These are phyloP conservation scores for Emydocephalus ijimae DNA, from an alignment of 2,113 vertebrate genomes.

Conservation along the genomic window DNA sequence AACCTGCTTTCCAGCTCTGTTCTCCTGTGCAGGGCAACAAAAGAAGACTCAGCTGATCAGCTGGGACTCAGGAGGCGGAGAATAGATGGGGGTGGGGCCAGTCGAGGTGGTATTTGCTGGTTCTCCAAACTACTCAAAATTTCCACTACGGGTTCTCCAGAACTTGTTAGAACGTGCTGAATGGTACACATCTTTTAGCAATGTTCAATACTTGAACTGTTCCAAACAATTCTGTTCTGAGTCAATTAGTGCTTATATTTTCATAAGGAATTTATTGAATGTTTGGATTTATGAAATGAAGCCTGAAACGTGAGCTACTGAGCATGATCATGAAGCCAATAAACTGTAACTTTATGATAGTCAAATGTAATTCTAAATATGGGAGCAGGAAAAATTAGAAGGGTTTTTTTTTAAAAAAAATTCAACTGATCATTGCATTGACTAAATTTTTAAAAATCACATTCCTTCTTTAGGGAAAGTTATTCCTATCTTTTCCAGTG, in stretches of 20 bases:
- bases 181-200: neutral
- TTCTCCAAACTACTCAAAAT: too few species aligned
- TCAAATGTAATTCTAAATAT: slow-evolving; percentile 1
- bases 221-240: neutral
- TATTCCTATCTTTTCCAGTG: neutral
- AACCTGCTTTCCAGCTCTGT: too few species aligned
- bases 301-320: neutral
- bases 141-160: too few species aligned
- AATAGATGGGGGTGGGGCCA: too few species aligned
- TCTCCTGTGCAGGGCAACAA: too few species aligned
- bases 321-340: slow-evolving; percentile 8
- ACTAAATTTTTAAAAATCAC: neutral
- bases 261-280: neutral
- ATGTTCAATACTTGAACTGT: neutral
- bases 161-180: too few species aligned
- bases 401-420: neutral
- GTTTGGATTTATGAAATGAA: slow-evolving; percentile 23
- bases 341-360: slow-evolving; percentile 23
- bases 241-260: neutral
- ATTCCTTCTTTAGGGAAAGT: neutral
- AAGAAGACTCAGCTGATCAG: too few species aligned
- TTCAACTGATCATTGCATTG: neutral
- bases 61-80: too few species aligned
- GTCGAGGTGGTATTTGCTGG: too few species aligned
- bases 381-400: slow-evolving; percentile 7